Evolutionary conservation across 92 coral and sea anemone genomes (phyloP), one percentile per base, ranked within the genome.

Genomic region (Palythoa heliodiscus): DNA sequence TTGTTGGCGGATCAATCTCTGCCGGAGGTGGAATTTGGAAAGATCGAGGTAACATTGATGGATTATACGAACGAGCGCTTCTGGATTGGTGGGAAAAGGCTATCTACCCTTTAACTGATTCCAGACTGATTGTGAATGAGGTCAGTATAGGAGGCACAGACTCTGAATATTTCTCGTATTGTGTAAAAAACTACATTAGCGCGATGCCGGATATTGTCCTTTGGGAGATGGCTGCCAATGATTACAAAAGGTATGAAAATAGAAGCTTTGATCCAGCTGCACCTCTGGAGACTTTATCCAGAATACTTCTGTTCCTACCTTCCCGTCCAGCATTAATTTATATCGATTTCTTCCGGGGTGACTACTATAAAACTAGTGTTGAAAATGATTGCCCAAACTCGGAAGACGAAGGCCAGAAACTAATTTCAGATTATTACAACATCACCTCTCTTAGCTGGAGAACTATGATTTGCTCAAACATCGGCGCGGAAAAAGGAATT

Each of bases 171-270:
- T 97, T 94, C 63, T 94, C 99, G 3, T 97, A 97, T 76, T 97
- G 99, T 70, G 88, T 97, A 24, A 90, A 91, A 61, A 97, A 97
- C 82, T 97, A 95, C 81, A 88, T 97, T 63, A 87, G 88, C 52
- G 79, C 76, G 5, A 83, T 74, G 70, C 99, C 99, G 11, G 99
- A 97, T 73, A 77, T 97, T 24, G 97, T 94, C 17, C 35, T 97
- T 37, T 97, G 99, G 99, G 99, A 97, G 77, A 90, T 97, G 54
- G 98, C 99, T 14, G 98, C 99, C 58, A 97, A 97, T 72, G 99
- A 97, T 73, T 97, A 97, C 80, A 92, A 90, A 43, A 89, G 97
- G 24, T 97, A 92, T 72, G 67, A 40, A 24, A 92, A 93, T 35
- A 86, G 98, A 72, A 79, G 86, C 48, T 95, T 97, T 86, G 94